phyloP scores from a whole-genome alignment of 2,113 vertebrate genomes.

The Gobio gobio region DNA sequence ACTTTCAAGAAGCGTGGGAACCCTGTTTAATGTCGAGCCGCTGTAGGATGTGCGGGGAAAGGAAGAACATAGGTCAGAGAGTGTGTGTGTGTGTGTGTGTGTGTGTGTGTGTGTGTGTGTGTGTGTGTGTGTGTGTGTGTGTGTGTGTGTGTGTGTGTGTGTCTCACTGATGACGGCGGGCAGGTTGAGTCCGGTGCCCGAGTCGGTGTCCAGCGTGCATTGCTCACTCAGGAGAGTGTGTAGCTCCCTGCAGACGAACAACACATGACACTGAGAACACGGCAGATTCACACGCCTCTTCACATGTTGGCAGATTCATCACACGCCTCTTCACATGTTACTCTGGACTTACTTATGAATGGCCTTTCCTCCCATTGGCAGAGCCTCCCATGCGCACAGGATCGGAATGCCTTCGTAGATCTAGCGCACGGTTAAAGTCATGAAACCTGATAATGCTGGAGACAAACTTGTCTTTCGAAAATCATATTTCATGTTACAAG shows the following conservation, averaged over 20 bases:
- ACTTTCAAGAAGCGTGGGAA: too few relatives aligned
- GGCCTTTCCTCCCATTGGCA: slow-evolving; percentile 93
- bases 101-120: too few relatives aligned
- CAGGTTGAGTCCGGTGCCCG: slow-evolving; percentile 85
- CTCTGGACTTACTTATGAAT: slow-evolving; percentile 89
- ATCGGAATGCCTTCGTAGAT: slow-evolving; percentile 95
- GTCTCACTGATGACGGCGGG: slow-evolving; percentile 87
- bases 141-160: background rate
- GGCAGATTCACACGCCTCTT: slow-evolving; percentile 57
- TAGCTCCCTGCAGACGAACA: slow-evolving; percentile 81
- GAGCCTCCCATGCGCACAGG: slow-evolving; percentile 92
- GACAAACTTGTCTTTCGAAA: too few relatives aligned
- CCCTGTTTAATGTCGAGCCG: too few relatives aligned
- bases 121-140: too few relatives aligned
- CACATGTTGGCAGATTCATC: background rate
- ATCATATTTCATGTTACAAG: too few relatives aligned
- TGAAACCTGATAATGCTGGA: background rate
- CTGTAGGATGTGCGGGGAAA: too few relatives aligned
- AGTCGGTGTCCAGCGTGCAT: slow-evolving; percentile 90
- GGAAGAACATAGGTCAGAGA: too few relatives aligned
- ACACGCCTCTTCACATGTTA: slow-evolving; percentile 57
- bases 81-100: background rate
- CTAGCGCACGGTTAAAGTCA: slow-evolving; percentile 71
- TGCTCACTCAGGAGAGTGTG: slow-evolving; percentile 87
- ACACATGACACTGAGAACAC: background rate